These are phyloP conservation scores for Tetrax tetrax DNA, from an alignment of 2,113 vertebrate genomes.

Conservation along the genomic window DNA sequence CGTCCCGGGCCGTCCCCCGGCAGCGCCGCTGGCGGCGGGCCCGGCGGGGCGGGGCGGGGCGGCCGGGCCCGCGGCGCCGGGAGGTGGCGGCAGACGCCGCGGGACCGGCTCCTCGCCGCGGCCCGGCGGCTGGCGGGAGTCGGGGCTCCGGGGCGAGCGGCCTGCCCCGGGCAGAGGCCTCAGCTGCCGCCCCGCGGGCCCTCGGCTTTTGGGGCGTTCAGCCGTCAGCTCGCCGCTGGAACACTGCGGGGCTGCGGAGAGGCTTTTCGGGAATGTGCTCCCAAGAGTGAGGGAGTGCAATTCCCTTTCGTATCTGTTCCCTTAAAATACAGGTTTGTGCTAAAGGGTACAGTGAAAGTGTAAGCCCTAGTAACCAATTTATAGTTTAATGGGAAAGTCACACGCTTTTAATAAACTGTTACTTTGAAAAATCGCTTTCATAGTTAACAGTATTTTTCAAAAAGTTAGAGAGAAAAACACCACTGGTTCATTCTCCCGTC, in stretches of 20 bases:
- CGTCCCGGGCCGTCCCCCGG: too few relatives aligned
- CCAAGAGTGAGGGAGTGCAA: fast-evolving
- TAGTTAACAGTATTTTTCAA: background rate
- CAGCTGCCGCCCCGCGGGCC: background rate
- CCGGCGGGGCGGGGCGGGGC: too few relatives aligned
- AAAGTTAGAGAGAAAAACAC: background rate
- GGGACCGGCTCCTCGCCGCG: too few relatives aligned
- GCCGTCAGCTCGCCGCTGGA: fast-evolving
- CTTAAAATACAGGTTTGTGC: background rate
- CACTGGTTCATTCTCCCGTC: fast-evolving
- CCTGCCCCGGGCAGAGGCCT: too few relatives aligned
- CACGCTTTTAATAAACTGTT: background rate
- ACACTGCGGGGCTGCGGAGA: fast-evolving
- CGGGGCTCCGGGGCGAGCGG: too few relatives aligned
- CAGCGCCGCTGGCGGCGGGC: too few relatives aligned
- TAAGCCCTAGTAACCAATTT: background rate
- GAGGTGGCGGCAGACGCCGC: background rate
- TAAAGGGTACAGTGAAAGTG: background rate
- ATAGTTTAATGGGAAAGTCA: too few relatives aligned
- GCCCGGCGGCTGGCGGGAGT: too few relatives aligned
- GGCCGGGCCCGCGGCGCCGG: background rate
- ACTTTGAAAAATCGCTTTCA: background rate
- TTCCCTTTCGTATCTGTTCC: background rate
- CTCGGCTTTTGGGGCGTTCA: fast-evolving
- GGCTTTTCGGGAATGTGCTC: too few relatives aligned